Conservation (phyloP, 2,113 vertebrate genomes). For the Sphaerodactylus townsendi region DNA sequence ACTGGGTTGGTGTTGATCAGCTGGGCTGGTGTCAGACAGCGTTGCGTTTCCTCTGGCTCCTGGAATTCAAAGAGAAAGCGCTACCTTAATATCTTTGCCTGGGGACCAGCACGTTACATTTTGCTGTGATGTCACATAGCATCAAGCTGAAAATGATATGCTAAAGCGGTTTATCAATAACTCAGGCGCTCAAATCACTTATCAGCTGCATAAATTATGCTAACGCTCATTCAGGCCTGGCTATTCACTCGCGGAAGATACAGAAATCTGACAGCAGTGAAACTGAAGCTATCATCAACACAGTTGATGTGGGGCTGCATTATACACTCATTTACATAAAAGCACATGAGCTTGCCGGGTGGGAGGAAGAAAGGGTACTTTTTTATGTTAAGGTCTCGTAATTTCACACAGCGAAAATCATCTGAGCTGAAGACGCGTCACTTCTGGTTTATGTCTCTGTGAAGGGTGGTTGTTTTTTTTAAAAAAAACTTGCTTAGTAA, state of each 20-base stretch:
- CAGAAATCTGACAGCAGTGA: conserved; percentile 73
- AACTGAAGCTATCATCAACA: conserved; percentile 67
- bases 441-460: conserved; percentile 37
- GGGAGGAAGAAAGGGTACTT: conserved; percentile 28
- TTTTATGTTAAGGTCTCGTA: conserved; percentile 71
- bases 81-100: conserved; percentile 71
- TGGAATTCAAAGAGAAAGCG: conserved; percentile 74
- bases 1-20: conserved; percentile 86
- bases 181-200: conserved; percentile 72
- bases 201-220: conserved; percentile 83
- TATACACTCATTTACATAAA: conserved; percentile 79
- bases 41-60: conserved; percentile 79
- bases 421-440: conserved; percentile 53
- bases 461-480: conserved; percentile 8
- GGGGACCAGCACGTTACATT: conserved; percentile 59
- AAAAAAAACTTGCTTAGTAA: conserved; percentile 13
- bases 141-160: conserved; percentile 71
- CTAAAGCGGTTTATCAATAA: conserved; percentile 88
- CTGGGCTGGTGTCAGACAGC: conserved; percentile 82
- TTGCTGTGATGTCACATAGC: conserved; percentile 68
- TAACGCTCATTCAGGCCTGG: conserved; percentile 67
- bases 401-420: conserved; percentile 72
- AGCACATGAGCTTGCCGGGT: not conserved
- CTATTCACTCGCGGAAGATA: conserved; percentile 74
- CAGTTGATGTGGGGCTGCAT: conserved; percentile 68